A percentile compares a stretch with the other conserved stretches of the same genome.
These are phyloP conservation scores for Tyrannus savana DNA, from an alignment of 2,113 vertebrate species.

Conservation along the genomic window DNA sequence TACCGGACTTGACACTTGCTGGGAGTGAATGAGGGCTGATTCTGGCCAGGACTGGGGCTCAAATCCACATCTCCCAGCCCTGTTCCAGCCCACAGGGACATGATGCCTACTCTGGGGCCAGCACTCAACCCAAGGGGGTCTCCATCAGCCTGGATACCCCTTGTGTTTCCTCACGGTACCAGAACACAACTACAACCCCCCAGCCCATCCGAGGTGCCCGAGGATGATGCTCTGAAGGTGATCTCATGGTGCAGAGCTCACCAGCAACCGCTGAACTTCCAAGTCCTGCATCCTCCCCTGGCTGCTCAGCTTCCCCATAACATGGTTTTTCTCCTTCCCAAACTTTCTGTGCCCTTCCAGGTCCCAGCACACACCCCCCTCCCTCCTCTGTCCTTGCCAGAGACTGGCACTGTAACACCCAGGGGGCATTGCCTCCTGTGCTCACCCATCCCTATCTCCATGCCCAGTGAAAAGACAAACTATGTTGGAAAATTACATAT, in stretches of 20 bases:
- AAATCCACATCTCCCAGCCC: accelerated
- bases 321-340: accelerated
- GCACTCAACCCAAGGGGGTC: accelerated
- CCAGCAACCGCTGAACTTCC: accelerated
- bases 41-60: neutral
- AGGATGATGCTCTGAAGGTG: neutral
- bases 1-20: accelerated
- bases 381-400: accelerated
- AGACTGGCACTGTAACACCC: accelerated
- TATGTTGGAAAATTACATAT: accelerated
- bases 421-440: neutral
- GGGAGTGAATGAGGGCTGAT: neutral
- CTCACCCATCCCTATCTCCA: neutral
- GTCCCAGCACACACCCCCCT: accelerated
- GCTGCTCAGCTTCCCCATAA: neutral
- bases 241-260: neutral
- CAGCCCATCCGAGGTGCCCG: accelerated
- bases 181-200: accelerated
- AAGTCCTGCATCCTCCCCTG: neutral
- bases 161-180: accelerated
- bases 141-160: neutral
- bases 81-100: accelerated
- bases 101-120: accelerated
- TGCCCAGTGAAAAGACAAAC: neutral
- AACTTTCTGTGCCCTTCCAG: neutral